A percentile compares a stretch with the other conserved stretches of the same genome.
Conservation (phyloP, 2,113 vertebrate genomes). For the Plectropomus leopardus region DNA sequence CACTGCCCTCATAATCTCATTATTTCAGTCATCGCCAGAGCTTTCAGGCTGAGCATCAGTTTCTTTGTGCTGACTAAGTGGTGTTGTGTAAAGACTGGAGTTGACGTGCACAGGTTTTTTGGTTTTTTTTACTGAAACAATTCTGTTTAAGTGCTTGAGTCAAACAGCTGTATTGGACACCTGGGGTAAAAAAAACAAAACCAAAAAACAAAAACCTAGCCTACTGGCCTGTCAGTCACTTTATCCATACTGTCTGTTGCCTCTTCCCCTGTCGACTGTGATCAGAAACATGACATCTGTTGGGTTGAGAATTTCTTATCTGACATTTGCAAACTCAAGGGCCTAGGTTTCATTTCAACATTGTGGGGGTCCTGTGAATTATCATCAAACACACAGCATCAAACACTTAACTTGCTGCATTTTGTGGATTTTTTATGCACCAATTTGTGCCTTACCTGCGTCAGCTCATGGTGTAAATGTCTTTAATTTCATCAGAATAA, state of each 20-base stretch:
- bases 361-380: too few relatives aligned
- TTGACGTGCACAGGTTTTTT: slow-evolving; percentile 44
- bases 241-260: slow-evolving; percentile 63
- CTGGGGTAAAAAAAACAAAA: slow-evolving; percentile 47
- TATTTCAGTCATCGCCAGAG: slow-evolving; percentile 6
- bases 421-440: too few relatives aligned
- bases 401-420: too few relatives aligned
- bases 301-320: slow-evolving; percentile 1
- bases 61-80: slow-evolving; percentile 64
- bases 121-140: slow-evolving; percentile 71
- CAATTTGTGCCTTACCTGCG: too few relatives aligned
- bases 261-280: slow-evolving; percentile 21
- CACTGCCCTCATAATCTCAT: slow-evolving; percentile 52
- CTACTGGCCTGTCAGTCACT: slow-evolving; percentile 57
- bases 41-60: slow-evolving; percentile 23
- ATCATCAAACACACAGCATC: too few relatives aligned
- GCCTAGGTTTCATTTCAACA: too few relatives aligned
- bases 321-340: not conserved
- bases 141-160: slow-evolving; percentile 74
- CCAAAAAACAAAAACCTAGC: slow-evolving; percentile 24
- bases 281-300: slow-evolving; percentile 35
- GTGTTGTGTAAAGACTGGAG: slow-evolving; percentile 37
- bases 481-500: too few relatives aligned
- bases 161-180: slow-evolving; percentile 71
- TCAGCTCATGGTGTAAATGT: too few relatives aligned